A percentile compares a stretch with the other conserved stretches of the same genome.
Conservation (phyloP, 2,113 vertebrate genomes). For the Phodopus roborovskii region DNA sequence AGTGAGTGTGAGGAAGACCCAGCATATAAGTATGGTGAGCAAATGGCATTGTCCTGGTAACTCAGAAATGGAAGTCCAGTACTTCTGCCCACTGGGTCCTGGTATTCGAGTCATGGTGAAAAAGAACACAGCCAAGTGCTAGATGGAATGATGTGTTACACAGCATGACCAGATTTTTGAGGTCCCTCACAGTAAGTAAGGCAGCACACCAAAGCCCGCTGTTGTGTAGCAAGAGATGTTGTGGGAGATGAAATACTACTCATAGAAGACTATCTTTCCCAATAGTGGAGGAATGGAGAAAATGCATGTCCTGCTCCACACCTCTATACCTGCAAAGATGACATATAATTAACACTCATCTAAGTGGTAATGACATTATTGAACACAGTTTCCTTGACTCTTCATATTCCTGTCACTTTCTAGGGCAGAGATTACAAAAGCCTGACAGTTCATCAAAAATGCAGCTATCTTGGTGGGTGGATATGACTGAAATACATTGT, state of each 20-base stretch:
- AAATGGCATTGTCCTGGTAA: background rate
- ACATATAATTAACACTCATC: background rate
- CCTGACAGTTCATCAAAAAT: background rate
- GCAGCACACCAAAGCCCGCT: background rate
- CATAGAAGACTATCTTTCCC: background rate
- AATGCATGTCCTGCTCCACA: background rate
- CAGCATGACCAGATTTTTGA: too few species aligned
- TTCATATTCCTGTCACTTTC: slow-evolving; percentile 22
- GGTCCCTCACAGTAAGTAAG: background rate
- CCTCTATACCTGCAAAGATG: background rate
- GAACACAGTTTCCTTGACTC: background rate
- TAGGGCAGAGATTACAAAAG: background rate
- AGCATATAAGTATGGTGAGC: too few species aligned
- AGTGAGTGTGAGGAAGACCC: background rate
- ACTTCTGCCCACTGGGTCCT: background rate
- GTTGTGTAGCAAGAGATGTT: background rate
- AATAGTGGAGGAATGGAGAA: background rate
- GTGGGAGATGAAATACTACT: background rate
- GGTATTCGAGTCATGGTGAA: too few species aligned
- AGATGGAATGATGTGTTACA: too few species aligned
- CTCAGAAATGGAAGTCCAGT: background rate
- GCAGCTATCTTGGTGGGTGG: too few species aligned
- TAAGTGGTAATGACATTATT: background rate
- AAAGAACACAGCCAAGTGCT: too few species aligned
- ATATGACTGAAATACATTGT: background rate